These are phyloP conservation scores for Caenorhabditis japonica DNA, from an alignment of 2,888 invertebrate genomes.

Conservation along the genomic window DNA sequence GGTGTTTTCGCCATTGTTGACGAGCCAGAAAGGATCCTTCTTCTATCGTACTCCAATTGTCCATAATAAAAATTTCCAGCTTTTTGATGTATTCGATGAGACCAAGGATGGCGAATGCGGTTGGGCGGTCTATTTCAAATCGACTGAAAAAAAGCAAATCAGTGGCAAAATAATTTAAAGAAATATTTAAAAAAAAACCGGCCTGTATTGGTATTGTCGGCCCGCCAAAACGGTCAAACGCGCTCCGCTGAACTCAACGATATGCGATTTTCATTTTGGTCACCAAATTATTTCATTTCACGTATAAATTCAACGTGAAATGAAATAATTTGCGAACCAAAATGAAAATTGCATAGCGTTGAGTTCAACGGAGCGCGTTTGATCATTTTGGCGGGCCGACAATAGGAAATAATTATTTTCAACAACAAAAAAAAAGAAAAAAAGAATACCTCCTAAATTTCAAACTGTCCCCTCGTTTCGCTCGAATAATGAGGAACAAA, in stretches of 20 bases:
- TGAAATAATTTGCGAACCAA: no score
- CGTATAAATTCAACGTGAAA: no score
- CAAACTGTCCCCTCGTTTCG: slow-evolving; percentile 52
- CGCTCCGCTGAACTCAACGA: no score
- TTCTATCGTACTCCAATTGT: slow-evolving; percentile 30
- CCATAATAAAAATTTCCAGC: slow-evolving; percentile 14
- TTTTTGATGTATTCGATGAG: slow-evolving; percentile 22
- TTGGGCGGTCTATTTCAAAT: neutral
- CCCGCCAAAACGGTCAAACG: no score
- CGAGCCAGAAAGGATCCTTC: slow-evolving; percentile 30
- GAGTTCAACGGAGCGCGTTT: neutral
- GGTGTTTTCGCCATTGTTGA: slow-evolving; percentile 30
- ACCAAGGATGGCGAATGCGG: neutral
- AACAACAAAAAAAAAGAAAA: no score
- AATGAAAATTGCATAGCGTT: neutral
- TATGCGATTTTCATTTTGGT: no score
- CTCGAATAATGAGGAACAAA: slow-evolving; percentile 84
- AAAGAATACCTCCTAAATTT: slow-evolving; percentile 53
- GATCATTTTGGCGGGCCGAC: slow-evolving; percentile 55
- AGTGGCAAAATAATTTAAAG: no score
- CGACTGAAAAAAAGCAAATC: no score
- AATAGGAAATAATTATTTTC: no score
- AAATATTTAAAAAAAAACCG: slow-evolving; percentile 1
- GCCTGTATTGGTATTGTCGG: no score
- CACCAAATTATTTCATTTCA: no score